Conservation (phyloP, 2,797 vertebrate species). For the Gallinago stenura region DNA sequence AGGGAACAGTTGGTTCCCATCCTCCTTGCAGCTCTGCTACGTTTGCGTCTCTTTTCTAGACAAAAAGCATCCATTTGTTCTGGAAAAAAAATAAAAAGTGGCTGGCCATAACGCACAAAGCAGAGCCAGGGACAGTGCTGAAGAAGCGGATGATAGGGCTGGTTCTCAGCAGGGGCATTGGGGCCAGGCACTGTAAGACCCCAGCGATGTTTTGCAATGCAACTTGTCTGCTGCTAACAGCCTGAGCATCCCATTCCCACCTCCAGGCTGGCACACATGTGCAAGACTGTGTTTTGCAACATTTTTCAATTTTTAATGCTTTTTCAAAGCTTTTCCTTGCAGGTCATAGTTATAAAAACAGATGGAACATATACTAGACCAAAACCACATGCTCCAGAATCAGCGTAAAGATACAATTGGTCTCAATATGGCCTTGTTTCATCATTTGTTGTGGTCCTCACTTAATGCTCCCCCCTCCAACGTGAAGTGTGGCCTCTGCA, state of each 20-base stretch:
- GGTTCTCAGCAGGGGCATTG: neutral
- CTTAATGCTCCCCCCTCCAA: neutral
- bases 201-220: neutral
- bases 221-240: neutral
- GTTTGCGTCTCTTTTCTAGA: neutral
- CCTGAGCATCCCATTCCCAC: neutral
- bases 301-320: neutral
- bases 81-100: neutral
- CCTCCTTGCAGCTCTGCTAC: neutral
- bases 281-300: neutral
- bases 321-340: neutral
- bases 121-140: neutral
- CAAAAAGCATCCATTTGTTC: neutral
- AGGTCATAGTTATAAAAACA: neutral
- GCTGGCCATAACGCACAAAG: neutral
- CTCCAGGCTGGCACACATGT: neutral
- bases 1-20: neutral
- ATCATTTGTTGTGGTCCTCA: neutral
- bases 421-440: neutral
- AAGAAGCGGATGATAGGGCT: neutral
- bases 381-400: neutral
- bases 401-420: neutral
- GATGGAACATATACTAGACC: accelerated
- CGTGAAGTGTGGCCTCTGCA: accelerated
- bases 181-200: neutral